Evolutionary conservation across 2,113 vertebrate species (phyloP), one percentile per base, ranked within the genome.

Genomic region (Hippocampus abdominalis): DNA sequence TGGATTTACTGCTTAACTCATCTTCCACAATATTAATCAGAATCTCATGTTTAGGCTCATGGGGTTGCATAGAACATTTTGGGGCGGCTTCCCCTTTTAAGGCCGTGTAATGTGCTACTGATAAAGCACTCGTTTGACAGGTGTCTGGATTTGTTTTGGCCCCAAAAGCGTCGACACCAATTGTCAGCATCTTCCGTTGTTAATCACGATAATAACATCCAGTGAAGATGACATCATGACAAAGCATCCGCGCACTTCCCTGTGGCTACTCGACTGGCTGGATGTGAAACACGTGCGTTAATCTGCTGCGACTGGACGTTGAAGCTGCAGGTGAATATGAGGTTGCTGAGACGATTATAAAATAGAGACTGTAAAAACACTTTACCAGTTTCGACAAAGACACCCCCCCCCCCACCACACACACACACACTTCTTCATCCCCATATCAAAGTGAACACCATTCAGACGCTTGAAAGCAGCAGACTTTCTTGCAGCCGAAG

Each of bases 331-430:
- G 64, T 78, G 75, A 69, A 69, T 36, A 27, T 66, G 49, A 69
- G 39, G 68, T 29, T 64, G 64, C 62, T 68, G 74, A 78, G 68
- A 60, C 67, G 44, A 71, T 75, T 46, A 71, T 49, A 74, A 79
- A 61, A 76, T 72, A 79, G 51, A 5, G 36, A 73, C 78, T 70
- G 73, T 77, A 64, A 72, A 69, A 83, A 80, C 73, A 40, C 78
- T 78, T 66, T 76, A 80, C 61, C 78, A 68, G 75, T 81, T 84
- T 76, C 75, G 84, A 82, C 78, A 80, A 80, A 84, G 64, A 60
- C 71, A 42, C 71, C 39, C 20, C 68, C 56, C 21, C 3, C 25
- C 21, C 51, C 13, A 15, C 44, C 44, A 42, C 13, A 16, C 4
- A 48, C 46, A 49, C 40, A 25, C 51, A 27, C 40, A 53, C 62